These are phyloP conservation scores for Chloropsis hardwickii DNA, from an alignment of 2,113 vertebrate species.

Conservation along the genomic window DNA sequence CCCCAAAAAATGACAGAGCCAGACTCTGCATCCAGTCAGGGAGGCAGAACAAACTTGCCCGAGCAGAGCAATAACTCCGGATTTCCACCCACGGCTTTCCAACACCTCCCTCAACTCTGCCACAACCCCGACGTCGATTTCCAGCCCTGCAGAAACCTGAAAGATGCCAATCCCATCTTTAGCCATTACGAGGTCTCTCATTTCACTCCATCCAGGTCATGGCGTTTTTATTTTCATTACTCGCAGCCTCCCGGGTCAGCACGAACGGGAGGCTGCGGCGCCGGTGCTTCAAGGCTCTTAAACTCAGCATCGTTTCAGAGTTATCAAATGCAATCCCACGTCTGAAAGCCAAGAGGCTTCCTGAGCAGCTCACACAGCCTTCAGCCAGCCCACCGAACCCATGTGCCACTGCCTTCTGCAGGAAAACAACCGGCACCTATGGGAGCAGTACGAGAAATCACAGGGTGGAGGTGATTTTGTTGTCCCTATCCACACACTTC, in stretches of 20 bases:
- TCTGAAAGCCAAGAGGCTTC: neutral
- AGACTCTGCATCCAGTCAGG: neutral
- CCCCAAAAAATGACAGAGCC: fast-evolving
- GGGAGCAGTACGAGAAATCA: neutral
- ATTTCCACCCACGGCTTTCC: neutral
- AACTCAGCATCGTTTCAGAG: neutral
- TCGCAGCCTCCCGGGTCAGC: neutral
- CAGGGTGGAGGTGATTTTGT: neutral
- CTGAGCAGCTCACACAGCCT: neutral
- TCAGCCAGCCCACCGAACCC: neutral
- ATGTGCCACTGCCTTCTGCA: fast-evolving
- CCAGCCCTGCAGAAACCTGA: neutral
- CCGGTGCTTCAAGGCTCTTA: neutral
- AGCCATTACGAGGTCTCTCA: neutral
- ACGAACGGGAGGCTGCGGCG: fast-evolving
- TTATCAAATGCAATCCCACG: neutral
- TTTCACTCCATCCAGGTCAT: neutral
- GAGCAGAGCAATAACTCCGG: fast-evolving
- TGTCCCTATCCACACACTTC: neutral
- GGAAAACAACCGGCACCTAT: neutral
- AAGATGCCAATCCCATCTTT: neutral
- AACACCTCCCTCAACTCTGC: neutral
- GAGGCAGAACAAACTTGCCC: neutral
- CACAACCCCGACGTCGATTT: fast-evolving
- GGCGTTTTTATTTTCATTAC: neutral